A percentile compares a stretch with the other conserved stretches of the same genome.
These are phyloP conservation scores for Sminthurinus aureus DNA, from an alignment of 2,888 invertebrate species.

Conservation along the genomic window DNA sequence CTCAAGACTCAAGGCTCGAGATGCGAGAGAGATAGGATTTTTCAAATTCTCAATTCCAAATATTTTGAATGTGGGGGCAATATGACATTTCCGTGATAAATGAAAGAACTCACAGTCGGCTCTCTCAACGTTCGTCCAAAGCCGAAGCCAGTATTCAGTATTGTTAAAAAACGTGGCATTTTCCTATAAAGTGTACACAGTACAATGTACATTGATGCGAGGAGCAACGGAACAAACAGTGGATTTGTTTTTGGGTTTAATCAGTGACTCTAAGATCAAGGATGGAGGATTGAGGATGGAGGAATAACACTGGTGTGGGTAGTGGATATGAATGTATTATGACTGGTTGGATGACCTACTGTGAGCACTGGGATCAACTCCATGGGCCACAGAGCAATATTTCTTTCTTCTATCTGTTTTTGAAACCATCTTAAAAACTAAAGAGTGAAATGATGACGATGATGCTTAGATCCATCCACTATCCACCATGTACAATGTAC, in stretches of 20 bases:
- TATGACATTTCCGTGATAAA: constrained; percentile 48
- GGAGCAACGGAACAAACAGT: no score
- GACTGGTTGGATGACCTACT: constrained; percentile 34
- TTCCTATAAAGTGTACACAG: no score
- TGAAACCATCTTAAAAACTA: neutral
- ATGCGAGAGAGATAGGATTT: constrained; percentile 35
- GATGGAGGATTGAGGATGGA: neutral
- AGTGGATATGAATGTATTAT: neutral
- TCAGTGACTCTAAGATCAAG: no score
- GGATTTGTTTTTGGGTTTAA: no score
- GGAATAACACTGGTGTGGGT: neutral
- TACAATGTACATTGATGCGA: no score
- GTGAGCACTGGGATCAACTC: constrained; percentile 38
- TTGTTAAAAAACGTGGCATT: no score
- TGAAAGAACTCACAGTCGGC: constrained; percentile 48
- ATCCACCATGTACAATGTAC: no score
- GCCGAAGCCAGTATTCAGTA: no score
- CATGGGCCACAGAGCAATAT: constrained; percentile 17
- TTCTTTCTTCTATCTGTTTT: neutral
- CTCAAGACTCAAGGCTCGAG: no score
- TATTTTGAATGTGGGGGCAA: constrained; percentile 46
- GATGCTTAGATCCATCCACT: no score
- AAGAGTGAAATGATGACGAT: neutral
- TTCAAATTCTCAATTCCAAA: constrained; percentile 44
- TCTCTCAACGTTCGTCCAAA: constrained; percentile 1